Conservation (phyloP, 2,113 vertebrate species). For the Cebidichthys violaceus region DNA sequence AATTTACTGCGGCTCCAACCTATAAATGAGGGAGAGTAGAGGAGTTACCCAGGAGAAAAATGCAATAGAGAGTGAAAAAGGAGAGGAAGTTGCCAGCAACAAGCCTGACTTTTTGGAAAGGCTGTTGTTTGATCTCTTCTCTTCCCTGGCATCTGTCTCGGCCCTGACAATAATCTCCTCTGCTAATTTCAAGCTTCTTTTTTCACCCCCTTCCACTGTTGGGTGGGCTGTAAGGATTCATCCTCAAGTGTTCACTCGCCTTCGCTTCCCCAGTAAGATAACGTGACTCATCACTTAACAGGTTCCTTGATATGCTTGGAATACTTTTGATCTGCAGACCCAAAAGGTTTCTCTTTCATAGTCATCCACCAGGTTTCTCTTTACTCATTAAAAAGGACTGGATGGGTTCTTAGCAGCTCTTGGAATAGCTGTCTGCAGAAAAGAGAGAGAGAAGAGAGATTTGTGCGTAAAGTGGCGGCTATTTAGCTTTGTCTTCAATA, state of each 20-base stretch:
- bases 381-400: constrained; percentile 49
- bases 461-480: constrained; percentile 45
- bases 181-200: constrained; percentile 51
- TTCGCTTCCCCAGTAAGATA: constrained; percentile 34
- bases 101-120: constrained; percentile 10
- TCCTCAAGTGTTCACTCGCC: constrained; percentile 37
- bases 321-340: constrained; percentile 65
- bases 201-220: not conserved
- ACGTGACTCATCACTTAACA: constrained; percentile 64
- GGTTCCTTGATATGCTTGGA: constrained; percentile 52
- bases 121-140: constrained; percentile 48
- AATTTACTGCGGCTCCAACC: constrained; percentile 12
- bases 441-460: constrained; percentile 18
- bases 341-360: constrained; percentile 55
- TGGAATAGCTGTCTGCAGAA: constrained; percentile 55
- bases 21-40: constrained; percentile 16
- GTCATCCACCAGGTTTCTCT: constrained; percentile 56
- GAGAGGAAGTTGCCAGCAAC: not conserved
- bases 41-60: constrained; percentile 10
- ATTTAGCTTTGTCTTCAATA: constrained; percentile 54
- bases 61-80: constrained; percentile 9
- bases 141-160: constrained; percentile 37
- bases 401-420: constrained; percentile 48
- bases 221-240: constrained; percentile 43
- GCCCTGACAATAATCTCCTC: constrained; percentile 52